Conservation (phyloP, 2,113 vertebrate species). For the Cathartes aura region DNA sequence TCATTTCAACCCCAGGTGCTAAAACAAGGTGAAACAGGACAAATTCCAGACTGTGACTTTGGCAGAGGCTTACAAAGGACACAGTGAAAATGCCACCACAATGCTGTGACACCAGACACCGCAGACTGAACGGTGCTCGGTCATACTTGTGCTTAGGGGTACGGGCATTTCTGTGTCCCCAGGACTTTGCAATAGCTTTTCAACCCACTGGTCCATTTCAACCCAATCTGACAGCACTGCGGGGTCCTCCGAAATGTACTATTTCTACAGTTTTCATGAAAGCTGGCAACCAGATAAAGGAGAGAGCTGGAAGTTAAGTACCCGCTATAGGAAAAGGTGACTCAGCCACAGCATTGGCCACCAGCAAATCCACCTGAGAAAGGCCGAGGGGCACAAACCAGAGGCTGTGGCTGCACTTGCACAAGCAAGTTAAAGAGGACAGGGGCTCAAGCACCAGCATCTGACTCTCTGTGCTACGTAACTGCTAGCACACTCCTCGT, state of each 20-base stretch:
- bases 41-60: slow-evolving; percentile 11
- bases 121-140: not conserved
- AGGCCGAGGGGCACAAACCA: not conserved
- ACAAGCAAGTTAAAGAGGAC: not conserved
- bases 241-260: not conserved
- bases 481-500: not conserved
- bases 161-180: not conserved
- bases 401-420: not conserved
- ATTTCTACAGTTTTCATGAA: not conserved
- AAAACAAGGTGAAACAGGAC: slow-evolving; percentile 50
- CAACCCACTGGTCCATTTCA: not conserved
- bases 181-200: not conserved
- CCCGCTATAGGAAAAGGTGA: not conserved
- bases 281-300: not conserved
- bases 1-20: slow-evolving; percentile 37
- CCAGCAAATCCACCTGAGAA: not conserved
- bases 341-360: not conserved
- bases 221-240: not conserved
- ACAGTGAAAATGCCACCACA: not conserved
- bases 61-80: not conserved
- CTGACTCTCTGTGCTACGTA: not conserved
- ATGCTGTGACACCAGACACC: not conserved
- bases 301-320: not conserved
- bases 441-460: not conserved
- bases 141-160: not conserved